Base-by-base conservation (phyloP, 2,797 vertebrate species). In the Poecile montanus region DNA sequence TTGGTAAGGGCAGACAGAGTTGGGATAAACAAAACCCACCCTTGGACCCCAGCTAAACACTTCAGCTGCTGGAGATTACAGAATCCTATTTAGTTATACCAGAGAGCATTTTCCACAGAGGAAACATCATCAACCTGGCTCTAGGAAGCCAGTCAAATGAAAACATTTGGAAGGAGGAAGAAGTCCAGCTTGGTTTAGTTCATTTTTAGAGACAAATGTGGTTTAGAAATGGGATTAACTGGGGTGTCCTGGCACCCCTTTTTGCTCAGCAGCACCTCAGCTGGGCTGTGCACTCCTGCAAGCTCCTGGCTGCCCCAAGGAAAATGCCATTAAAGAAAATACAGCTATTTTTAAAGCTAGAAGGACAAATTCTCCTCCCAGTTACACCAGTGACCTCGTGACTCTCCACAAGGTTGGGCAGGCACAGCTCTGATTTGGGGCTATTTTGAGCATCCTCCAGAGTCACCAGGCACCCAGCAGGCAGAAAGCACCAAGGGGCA, bases 1-100 rank as follows among this genome's bases (percentile, higher is more conserved):
- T 88, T 9, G 34, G 78, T 75, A 29, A 74, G 68, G 81, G 67
- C 0, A 1, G 87, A 74, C 84, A 48, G 65, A 89, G 81, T 10
- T 9, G 1, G 94, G 63, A 85, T 76, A 3, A 27, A 83, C 81
- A 40, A 73, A 54, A 10, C 29, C 9, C 48, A 84, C 50, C 68
- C 87, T 36, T 51, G 57, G 73, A 91, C 61, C 30, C 77, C 66
- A 85, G 94, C 89, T 71, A 86, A 94, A 93, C 71, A 88, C 54
- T 85, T 88, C 36, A 96, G 75, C 89, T 89, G 32, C 89, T 89
- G 70, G 68, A 97, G 86, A 95, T 95, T 92, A 94, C 71, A 65
- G 71, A 96, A 96, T 89, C 71, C 88, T 93, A 89, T 96, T 97
- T 96, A 89, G 75, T 17, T 20, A 45, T 45, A 96, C 86, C 94